Evolutionary conservation across 2,113 vertebrate species (phyloP).

Genomic region (Gadus macrocephalus): DNA sequence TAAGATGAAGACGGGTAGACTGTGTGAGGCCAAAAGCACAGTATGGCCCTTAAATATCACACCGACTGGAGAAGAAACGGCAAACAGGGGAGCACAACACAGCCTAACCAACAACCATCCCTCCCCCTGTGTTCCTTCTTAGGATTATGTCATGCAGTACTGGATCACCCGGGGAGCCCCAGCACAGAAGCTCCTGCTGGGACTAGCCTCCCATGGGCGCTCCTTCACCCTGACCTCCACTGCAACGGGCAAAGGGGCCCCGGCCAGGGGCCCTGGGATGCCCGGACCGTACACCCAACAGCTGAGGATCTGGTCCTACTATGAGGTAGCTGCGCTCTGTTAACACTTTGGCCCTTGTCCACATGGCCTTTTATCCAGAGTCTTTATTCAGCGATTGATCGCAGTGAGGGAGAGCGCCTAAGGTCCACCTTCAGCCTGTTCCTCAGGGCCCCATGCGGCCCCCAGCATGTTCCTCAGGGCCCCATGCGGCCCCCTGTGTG

Average conservation of each 20-base stretch:
- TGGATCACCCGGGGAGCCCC: slow-evolving; percentile 63
- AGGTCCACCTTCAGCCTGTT: too few species aligned
- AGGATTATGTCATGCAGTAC: slow-evolving; percentile 62
- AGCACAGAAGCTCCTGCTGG: slow-evolving; percentile 64
- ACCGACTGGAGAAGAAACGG: background rate
- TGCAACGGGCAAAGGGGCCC: slow-evolving; percentile 50
- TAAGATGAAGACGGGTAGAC: too few species aligned
- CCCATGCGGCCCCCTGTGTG: too few species aligned
- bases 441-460: too few species aligned
- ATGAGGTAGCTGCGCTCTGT: slow-evolving; percentile 53
- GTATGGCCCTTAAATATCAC: background rate
- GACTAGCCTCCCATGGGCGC: slow-evolving; percentile 60
- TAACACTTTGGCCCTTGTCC: too few species aligned
- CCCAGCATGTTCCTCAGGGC: too few species aligned
- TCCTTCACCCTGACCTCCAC: slow-evolving; percentile 63
- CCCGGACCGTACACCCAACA: slow-evolving; percentile 64
- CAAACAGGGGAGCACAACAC: background rate
- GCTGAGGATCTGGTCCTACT: slow-evolving; percentile 64
- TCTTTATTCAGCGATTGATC: too few species aligned
- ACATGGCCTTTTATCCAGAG: too few species aligned
- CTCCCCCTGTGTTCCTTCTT: background rate
- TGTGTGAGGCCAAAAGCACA: too few species aligned
- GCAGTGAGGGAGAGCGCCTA: too few species aligned
- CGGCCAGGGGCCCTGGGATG: slow-evolving; percentile 45
- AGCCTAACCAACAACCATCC: background rate